Evolutionary conservation across 1,140 invertebrate genomes (phyloP).

Genomic region (Pseudomyrmex cubaensis): DNA sequence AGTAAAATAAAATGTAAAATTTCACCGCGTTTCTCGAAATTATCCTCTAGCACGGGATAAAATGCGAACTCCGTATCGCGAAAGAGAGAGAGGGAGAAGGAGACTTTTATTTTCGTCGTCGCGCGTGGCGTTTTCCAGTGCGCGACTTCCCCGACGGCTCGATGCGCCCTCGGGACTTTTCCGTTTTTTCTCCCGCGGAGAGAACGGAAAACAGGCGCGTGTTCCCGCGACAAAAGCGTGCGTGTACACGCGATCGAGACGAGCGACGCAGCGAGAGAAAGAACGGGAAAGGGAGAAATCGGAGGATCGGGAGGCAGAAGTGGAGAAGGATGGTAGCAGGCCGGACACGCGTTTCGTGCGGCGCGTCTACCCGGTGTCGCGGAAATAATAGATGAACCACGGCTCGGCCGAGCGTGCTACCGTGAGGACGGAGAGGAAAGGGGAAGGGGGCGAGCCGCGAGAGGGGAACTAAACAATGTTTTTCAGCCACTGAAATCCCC

Average conservation of each 20-base stretch:
- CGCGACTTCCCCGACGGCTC: conserved; percentile 55
- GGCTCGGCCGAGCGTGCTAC: conserved; percentile 71
- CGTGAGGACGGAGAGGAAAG: conserved; percentile 37
- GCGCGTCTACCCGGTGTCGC: conserved; percentile 73
- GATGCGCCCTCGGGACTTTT: conserved; percentile 59
- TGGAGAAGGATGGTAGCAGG: conserved; percentile 44
- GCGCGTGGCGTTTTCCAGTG: conserved; percentile 35
- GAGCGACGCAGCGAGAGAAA: conserved; percentile 52
- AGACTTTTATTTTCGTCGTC: conserved; percentile 48
- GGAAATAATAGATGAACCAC: conserved; percentile 79
- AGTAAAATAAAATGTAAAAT: conserved; percentile 29
- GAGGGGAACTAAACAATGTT: conserved; percentile 80
- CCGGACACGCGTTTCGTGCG: conserved; percentile 70
- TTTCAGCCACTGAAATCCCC: conserved; percentile 80
- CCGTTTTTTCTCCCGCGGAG: conserved; percentile 39
- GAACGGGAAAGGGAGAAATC: conserved; percentile 10
- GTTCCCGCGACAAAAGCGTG: conserved; percentile 50
- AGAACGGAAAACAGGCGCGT: conserved; percentile 18
- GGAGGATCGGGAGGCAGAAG: conserved; percentile 40
- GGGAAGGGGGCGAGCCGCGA: background rate
- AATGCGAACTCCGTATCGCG: conserved; percentile 23
- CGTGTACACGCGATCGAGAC: conserved; percentile 55
- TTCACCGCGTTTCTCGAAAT: conserved; percentile 46
- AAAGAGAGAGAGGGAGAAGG: background rate
- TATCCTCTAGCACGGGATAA: conserved; percentile 11